Evolutionary conservation across 2,888 invertebrate species (phyloP).

Genomic region (Monochamus alternatus): DNA sequence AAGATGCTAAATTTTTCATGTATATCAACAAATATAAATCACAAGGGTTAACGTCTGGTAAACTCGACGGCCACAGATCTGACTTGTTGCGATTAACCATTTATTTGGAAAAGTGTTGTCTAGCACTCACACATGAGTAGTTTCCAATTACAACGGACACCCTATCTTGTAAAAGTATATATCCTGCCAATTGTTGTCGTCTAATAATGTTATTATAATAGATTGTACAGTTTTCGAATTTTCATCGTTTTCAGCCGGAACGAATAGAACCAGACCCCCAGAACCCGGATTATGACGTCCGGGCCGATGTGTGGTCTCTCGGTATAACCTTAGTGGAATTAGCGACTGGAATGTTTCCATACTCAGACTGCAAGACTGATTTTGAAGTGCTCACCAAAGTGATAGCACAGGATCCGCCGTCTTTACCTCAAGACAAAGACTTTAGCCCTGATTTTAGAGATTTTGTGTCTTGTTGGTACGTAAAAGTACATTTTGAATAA

Average conservation of each 20-base stretch:
- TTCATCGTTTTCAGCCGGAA: conserved; percentile 83
- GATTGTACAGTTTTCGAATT: not conserved
- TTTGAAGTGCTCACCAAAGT: conserved; percentile 96
- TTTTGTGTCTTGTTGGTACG: conserved; percentile 93
- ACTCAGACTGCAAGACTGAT: conserved; percentile 95
- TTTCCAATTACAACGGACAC: too few species aligned
- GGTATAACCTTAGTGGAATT: conserved; percentile 97
- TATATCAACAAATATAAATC: too few species aligned
- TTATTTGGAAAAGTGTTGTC: too few species aligned
- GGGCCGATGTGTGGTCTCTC: conserved; percentile 99
- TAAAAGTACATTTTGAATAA: conserved; percentile 6
- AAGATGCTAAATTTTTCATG: too few species aligned
- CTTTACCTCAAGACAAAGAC: conserved; percentile 82
- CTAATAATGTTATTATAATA: not conserved
- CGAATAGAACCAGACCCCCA: conserved; percentile 95
- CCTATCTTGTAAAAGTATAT: too few species aligned
- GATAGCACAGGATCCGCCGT: conserved; percentile 90
- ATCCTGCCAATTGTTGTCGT: too few species aligned
- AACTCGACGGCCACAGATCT: too few species aligned
- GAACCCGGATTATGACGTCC: conserved; percentile 97
- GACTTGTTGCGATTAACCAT: too few species aligned
- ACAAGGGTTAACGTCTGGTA: too few species aligned
- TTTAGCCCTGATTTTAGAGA: conserved; percentile 91
- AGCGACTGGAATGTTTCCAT: conserved; percentile 96
- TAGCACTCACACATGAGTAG: too few species aligned